A percentile compares a stretch with the other conserved stretches of the same genome.
phyloP scores from a whole-genome alignment of 2,797 vertebrate species.

The Eurystomus glaucurus region DNA sequence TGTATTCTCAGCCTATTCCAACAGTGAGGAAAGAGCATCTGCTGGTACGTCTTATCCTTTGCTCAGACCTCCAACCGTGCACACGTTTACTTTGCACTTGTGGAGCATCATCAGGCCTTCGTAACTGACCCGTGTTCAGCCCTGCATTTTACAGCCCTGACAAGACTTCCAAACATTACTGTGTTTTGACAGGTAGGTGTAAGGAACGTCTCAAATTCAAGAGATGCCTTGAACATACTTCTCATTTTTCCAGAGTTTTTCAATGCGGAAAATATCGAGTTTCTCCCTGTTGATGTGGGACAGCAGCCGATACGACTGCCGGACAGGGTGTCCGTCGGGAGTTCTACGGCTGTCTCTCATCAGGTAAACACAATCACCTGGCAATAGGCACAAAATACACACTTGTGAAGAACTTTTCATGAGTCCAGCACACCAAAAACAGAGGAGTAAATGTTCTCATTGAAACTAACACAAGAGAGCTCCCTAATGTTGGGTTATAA shows the following conservation, averaged over 20 bases:
- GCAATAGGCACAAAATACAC: background rate
- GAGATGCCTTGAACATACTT: conserved; percentile 86
- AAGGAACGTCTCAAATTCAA: rapidly evolving
- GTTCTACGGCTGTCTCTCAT: conserved; percentile 97
- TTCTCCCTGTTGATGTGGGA: conserved; percentile 97
- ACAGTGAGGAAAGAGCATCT: background rate
- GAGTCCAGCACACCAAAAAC: background rate
- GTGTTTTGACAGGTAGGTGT: background rate
- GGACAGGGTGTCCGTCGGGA: conserved; percentile 94
- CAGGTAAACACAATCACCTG: conserved; percentile 98
- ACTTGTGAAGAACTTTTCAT: background rate
- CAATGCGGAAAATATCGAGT: conserved; percentile 98
- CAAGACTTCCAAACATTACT: background rate
- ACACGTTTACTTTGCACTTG: rapidly evolving
- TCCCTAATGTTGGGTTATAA: rapidly evolving
- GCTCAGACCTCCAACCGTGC: background rate
- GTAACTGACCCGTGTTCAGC: rapidly evolving
- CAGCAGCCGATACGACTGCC: conserved; percentile 95
- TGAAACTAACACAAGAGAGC: rapidly evolving
- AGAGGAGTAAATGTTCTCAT: background rate
- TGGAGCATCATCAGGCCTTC: background rate
- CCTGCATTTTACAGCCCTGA: background rate
- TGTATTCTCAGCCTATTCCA: background rate
- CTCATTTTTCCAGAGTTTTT: conserved; percentile 97
- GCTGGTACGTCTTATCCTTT: rapidly evolving